Evolutionary conservation across 2,888 invertebrate species (phyloP), one percentile per base, ranked within the genome.

Genomic region (Xylocampa areola): DNA sequence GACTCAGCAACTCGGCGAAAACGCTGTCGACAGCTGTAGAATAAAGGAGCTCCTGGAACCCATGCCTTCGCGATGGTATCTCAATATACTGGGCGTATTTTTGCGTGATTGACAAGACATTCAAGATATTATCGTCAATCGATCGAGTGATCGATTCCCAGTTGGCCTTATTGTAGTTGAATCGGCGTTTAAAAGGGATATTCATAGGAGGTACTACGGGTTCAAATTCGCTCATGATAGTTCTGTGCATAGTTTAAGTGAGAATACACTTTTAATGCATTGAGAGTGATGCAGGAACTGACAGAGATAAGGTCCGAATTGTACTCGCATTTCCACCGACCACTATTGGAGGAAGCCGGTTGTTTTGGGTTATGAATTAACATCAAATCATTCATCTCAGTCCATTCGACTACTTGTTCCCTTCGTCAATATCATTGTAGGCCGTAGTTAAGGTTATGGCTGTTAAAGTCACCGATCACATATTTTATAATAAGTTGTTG

Each of bases 141-240:
- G 5, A 40, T 16, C 21, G n/a, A 13, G 36, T 4, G 5, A 21
- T 4, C 5, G 2, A 5, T n/a, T n/a, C n/a, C 21, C 41, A 51
- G 36, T 36, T 7, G 5, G 35, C 52, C 13, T 39, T 45, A 2
- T n/a, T 1, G 7, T 25, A 53, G 25, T 53, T 53, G n/a, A 53
- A 53, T 8, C 52, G 39, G 23, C 45, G 52, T 13, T 21, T 44
- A n/a, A 53, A 53, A 1, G 44, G 45, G 2, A 53, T 44, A 13
- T 2, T 27, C 1, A 17, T 27, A 2, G 45, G 45, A 11, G 16
- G 5, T 7, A 36, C 4, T 6, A 27, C 19, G 5, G 36, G 6
- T 2, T 19, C 1, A 0, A 47, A 17, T 1, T 6, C 2, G n/a
- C 45, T 36, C n/a, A 14, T 17, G 4, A 54, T 40, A 2, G 47